phyloP scores from a whole-genome alignment of 2,113 vertebrate species.

The Ivindomyrus marchei region DNA sequence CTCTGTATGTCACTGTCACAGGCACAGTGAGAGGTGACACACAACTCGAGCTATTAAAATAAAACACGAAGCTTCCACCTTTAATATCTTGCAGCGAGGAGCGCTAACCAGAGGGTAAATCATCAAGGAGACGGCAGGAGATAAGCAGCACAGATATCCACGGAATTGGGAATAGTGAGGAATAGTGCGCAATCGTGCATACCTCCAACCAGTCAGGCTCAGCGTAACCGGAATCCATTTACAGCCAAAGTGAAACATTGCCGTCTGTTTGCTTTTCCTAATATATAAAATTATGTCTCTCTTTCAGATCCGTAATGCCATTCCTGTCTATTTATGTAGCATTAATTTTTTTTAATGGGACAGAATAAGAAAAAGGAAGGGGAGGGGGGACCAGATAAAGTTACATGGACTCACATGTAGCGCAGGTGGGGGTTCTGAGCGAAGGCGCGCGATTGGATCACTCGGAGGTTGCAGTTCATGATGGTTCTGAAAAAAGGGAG shows the following conservation, averaged over 20 bases:
- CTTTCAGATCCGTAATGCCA: too few relatives aligned
- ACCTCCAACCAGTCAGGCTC: background rate
- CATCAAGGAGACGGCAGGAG: background rate
- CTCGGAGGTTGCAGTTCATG: constrained; percentile 88
- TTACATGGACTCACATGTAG: constrained; percentile 81
- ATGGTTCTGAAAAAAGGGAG: constrained; percentile 74
- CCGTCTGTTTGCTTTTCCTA: background rate
- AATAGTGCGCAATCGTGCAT: background rate
- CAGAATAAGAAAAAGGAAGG: background rate
- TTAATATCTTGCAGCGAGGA: background rate
- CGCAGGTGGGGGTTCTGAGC: constrained; percentile 89
- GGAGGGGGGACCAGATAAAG: background rate
- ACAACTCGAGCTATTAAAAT: background rate
- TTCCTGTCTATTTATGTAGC: background rate
- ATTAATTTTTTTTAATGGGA: background rate
- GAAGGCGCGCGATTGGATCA: constrained; percentile 85
- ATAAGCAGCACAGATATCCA: background rate
- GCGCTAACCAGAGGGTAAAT: background rate
- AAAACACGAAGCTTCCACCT: background rate
- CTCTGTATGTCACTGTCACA: background rate
- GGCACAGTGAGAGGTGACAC: background rate
- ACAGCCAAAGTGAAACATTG: background rate
- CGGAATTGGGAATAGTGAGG: background rate
- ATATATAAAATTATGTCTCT: background rate
- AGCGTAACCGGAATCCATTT: background rate